Evolutionary conservation across 2,888 invertebrate genomes (phyloP), one percentile per base, ranked within the genome.

Genomic region (Therioaphis trifolii): DNA sequence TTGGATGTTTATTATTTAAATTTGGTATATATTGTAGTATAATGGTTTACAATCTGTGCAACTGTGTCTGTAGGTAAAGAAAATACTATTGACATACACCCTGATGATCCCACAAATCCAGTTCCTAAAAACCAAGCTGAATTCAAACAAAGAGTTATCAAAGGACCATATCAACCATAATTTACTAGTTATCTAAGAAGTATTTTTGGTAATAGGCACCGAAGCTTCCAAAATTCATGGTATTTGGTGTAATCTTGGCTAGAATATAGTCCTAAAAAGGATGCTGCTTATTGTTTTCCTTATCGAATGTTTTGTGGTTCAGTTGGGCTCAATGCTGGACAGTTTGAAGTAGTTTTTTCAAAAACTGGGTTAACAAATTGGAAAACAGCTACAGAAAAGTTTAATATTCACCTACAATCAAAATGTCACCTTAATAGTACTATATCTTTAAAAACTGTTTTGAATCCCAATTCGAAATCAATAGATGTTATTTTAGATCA

Each of bases 271-370:
- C 49, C 14, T 46, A 69, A 46, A 24, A 24, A 43, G n/a, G n/a
- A 46, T 15, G 24, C 43, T 46, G 14, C 43, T 69, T 69, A 46
- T 43, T 69, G 43, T 46, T 69, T 69, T 24, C 5, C 43, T 69
- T 69, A 24, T 69, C 43, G 43, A 15, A 69, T 69, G 69, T 69
- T 69, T 15, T 24, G 5, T 69, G 69, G 69, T 69, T 43, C 69
- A 1, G 24, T 24, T 24, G 43, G 43, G 24, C 7, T 69, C n/a
- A 69, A 69, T 46, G 43, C n/a, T n/a, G n/a, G n/a, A n/a, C n/a
- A n/a, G n/a, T n/a, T n/a, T n/a, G n/a, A n/a, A n/a, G n/a, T n/a
- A n/a, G 43, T 24, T 15, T 69, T 24, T 69, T 43, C 43, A 46
- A 69, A 69, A 69, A 24, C 43, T 24, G 43, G 69, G 1, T 24